These are phyloP conservation scores for Diadumene lineata DNA, from an alignment of 92 coral and sea anemone genomes.

Conservation along the genomic window DNA sequence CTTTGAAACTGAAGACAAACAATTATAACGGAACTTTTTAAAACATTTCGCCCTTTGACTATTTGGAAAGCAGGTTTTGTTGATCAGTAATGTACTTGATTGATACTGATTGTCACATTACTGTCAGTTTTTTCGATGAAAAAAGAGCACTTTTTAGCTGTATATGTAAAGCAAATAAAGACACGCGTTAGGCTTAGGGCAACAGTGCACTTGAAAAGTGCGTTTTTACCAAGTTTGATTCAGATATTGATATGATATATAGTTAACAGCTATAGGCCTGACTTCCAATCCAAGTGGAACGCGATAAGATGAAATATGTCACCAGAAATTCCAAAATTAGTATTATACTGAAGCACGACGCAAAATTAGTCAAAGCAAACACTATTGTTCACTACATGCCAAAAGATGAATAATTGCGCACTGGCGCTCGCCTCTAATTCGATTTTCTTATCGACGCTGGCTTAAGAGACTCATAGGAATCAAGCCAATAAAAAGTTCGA, in stretches of 20 bases:
- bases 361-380: slow-evolving; percentile 36
- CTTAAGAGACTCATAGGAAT: not conserved
- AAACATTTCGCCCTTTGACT: too few relatives aligned
- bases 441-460: not conserved
- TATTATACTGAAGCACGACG: slow-evolving; percentile 35
- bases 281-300: not conserved
- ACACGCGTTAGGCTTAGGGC: slow-evolving; percentile 1
- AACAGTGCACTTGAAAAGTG: slow-evolving; percentile 36
- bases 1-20: too few relatives aligned
- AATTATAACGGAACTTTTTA: too few relatives aligned
- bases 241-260: slow-evolving; percentile 11
- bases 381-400: slow-evolving; percentile 11
- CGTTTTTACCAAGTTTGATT: slow-evolving; percentile 1
- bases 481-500: not conserved
- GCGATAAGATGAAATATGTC: slow-evolving; percentile 23
- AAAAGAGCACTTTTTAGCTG: slow-evolving; percentile 8
- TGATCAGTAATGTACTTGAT: too few relatives aligned
- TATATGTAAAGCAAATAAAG: not conserved
- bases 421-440: not conserved
- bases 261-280: not conserved
- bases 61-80: too few relatives aligned
- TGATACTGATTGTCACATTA: not conserved
- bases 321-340: slow-evolving; percentile 33
- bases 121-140: not conserved
- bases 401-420: slow-evolving; percentile 25